phyloP scores from a whole-genome alignment of 2,888 invertebrate species.

The Rhynchonema sp. region DNA sequence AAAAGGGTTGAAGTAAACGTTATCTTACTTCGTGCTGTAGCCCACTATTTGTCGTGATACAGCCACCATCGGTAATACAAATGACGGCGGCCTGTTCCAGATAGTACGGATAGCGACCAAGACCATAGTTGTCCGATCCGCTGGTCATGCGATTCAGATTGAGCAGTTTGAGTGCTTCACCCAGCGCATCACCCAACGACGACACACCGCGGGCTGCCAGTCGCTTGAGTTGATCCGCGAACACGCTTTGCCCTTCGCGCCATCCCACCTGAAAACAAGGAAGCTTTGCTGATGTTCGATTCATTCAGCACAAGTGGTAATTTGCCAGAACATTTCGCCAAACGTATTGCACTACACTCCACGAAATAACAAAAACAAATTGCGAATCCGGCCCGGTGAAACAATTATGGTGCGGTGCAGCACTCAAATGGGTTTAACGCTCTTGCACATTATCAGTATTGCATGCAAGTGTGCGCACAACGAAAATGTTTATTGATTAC shows the following conservation, averaged over 20 bases:
- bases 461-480: no score
- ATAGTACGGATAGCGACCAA: conserved; percentile 43
- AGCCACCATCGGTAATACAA: conserved; percentile 90
- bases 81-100: conserved; percentile 85
- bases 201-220: conserved; percentile 77
- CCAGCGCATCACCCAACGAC: conserved; percentile 76
- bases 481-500: no score
- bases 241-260: conserved; percentile 92
- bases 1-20: no score
- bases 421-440: no score
- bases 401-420: no score
- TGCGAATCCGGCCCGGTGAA: background rate
- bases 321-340: background rate
- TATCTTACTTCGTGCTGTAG: conserved; percentile 38
- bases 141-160: conserved; percentile 73
- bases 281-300: background rate
- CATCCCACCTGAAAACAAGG: conserved; percentile 61
- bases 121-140: conserved; percentile 98
- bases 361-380: no score
- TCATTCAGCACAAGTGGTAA: background rate
- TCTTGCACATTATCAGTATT: no score
- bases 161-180: conserved; percentile 86
- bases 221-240: conserved; percentile 90
- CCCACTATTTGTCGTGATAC: conserved; percentile 58
- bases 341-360: no score